phyloP scores from a whole-genome alignment of 1,140 invertebrate genomes.

The Pygmarrhopalites habei region DNA sequence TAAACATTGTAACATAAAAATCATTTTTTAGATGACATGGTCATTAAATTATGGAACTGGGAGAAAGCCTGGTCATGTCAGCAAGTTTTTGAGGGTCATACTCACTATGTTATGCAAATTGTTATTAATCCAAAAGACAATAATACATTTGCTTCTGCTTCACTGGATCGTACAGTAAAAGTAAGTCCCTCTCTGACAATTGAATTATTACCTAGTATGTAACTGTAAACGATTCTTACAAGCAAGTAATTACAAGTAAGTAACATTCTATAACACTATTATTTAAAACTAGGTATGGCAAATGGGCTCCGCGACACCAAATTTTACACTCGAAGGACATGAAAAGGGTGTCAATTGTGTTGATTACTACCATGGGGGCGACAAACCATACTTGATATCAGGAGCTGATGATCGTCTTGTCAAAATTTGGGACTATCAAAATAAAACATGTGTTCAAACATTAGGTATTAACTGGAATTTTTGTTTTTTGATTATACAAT shows the following conservation, averaged over 20 bases:
- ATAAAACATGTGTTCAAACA: constrained; percentile 98
- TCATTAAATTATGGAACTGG: constrained; percentile 99
- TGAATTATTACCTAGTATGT: too few species aligned
- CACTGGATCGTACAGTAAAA: constrained; percentile 94
- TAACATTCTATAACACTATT: not conserved
- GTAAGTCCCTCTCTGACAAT: constrained; percentile 51
- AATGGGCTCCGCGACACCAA: constrained; percentile 88
- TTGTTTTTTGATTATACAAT: too few species aligned
- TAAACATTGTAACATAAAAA: too few species aligned
- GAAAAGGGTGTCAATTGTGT: constrained; percentile 99
- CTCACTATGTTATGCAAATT: constrained; percentile 99
- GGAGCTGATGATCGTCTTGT: constrained; percentile 95
- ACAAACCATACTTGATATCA: constrained; percentile 98
- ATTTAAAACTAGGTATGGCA: constrained; percentile 74
- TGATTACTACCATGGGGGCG: constrained; percentile 99
- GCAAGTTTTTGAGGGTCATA: constrained; percentile 96
- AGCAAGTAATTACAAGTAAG: not conserved
- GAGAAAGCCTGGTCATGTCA: constrained; percentile 96
- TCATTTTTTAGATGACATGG: constrained; percentile 78
- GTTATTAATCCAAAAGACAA: constrained; percentile 99
- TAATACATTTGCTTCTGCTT: constrained; percentile 99
- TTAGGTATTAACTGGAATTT: too few species aligned
- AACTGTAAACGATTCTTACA: too few species aligned
- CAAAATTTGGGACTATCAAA: constrained; percentile 99
- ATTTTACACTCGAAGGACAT: constrained; percentile 97